Conservation (phyloP, 2,113 vertebrate species). For the Syngnathus floridae region DNA sequence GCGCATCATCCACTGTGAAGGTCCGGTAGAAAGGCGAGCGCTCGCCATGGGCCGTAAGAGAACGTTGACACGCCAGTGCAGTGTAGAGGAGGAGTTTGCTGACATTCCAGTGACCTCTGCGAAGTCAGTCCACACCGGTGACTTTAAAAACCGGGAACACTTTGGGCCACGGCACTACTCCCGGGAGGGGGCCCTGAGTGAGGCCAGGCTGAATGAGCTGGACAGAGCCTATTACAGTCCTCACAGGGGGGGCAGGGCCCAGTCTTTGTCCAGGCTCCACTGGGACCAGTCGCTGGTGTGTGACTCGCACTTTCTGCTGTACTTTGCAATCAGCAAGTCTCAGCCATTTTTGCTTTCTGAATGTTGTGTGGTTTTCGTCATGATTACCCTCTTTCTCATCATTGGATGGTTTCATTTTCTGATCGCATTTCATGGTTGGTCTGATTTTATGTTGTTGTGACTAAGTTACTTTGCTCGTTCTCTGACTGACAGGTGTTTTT, state of each 20-base stretch:
- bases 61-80: slow-evolving; percentile 85
- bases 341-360: slow-evolving; percentile 63
- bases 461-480: slow-evolving; percentile 59
- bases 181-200: slow-evolving; percentile 61
- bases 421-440: slow-evolving; percentile 52
- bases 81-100: slow-evolving; percentile 85
- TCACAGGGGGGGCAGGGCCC: slow-evolving; percentile 73
- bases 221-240: slow-evolving; percentile 72
- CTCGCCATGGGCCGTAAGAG: slow-evolving; percentile 79
- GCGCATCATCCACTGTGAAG: slow-evolving; percentile 72
- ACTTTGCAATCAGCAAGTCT: slow-evolving; percentile 70
- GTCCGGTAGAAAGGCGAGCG: slow-evolving; percentile 62
- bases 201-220: slow-evolving; percentile 70
- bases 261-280: slow-evolving; percentile 74
- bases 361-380: slow-evolving; percentile 57
- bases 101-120: slow-evolving; percentile 53
- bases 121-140: slow-evolving; percentile 57
- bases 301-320: slow-evolving; percentile 80
- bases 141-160: slow-evolving; percentile 65
- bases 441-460: slow-evolving; percentile 59
- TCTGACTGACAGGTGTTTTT: slow-evolving; percentile 51
- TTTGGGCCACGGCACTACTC: slow-evolving; percentile 56
- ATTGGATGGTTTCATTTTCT: slow-evolving; percentile 35
- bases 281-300: slow-evolving; percentile 87
- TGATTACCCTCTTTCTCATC: slow-evolving; percentile 48